Evolutionary conservation across 2,113 vertebrate genomes (phyloP).

Genomic region (Panthera tigris): DNA sequence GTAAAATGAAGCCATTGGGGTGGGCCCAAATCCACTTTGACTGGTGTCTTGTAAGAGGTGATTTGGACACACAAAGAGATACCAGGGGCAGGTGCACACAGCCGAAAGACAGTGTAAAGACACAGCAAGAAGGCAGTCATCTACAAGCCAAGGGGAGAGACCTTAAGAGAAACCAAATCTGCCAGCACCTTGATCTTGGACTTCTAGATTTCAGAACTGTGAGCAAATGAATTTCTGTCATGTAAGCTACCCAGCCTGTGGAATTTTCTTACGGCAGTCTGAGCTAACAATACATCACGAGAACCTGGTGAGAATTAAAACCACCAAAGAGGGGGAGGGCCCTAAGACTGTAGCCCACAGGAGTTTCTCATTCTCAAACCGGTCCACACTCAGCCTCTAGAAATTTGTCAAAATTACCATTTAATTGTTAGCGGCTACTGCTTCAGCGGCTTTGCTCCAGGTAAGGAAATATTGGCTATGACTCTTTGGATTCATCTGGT

Average conservation of each 20-base stretch:
- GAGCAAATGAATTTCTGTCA: not conserved
- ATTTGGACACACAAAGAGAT: not conserved
- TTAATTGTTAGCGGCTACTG: not conserved
- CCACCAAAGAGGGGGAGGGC: not conserved
- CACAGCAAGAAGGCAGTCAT: not conserved
- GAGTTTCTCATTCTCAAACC: not conserved
- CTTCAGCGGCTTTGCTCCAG: not conserved
- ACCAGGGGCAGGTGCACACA: not conserved
- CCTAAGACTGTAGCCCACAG: not conserved
- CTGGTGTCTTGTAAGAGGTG: not conserved
- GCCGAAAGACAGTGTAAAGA: not conserved
- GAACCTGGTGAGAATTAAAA: not conserved
- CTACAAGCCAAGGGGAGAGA: not conserved
- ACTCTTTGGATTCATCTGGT: not conserved
- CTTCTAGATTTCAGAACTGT: not conserved
- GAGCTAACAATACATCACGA: not conserved
- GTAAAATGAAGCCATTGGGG: not conserved
- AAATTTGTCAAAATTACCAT: not conserved
- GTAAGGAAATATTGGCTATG: not conserved
- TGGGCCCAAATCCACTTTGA: not conserved
- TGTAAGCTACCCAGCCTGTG: not conserved
- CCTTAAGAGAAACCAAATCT: not conserved
- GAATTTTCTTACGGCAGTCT: not conserved
- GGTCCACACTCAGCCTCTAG: not conserved
- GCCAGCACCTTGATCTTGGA: not conserved